Evolutionary conservation across 1,140 invertebrate species (phyloP), one percentile per base, ranked within the genome.

Genomic region (Danaus plexippus): DNA sequence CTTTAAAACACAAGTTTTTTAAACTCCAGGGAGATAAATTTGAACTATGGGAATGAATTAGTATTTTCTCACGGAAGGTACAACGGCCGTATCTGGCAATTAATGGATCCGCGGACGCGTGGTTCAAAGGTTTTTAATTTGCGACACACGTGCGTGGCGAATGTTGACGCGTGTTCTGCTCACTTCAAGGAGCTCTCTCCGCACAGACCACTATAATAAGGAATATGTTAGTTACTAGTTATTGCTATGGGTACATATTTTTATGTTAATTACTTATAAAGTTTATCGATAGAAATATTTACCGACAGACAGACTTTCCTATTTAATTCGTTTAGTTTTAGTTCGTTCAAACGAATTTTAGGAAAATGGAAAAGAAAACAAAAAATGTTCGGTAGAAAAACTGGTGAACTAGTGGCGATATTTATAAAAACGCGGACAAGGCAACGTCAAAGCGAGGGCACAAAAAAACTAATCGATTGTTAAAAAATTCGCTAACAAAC

Each of bases 91-190:
- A 47, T 60, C 60, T 53, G 66, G 68, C 76, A 73, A 75, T 75
- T 70, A 79, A 74, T 71, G 72, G 70, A 59, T 55, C 58, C 61
- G 60, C 51, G 65, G 57, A 54, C 56, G 7, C 32, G 49, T 61
- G 52, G 42, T 32, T 50, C 47, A 71, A 78, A 75, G 67, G 71
- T 71, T 80, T 82, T 78, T 77, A 80, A 82, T 82, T 82, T 77
- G 72, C 64, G 55, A 57, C 61, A 73, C 79, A 82, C 77, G 79
- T 80, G 79, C 79, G 55, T 59, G 58, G 22, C 75, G 71, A 78
- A 79, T 71, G 65, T 57, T 42, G 68, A 48, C 77, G 73, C 77
- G 79, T 78, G 75, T 57, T 47, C 54, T 52, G 58, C 32, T 42
- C 58, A 42, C 62, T 54, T 54, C 44, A 61, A 59, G 58, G 67